Evolutionary conservation across 2,797 vertebrate species (phyloP).

Genomic region (Sternarchorhynchus goeldii): DNA sequence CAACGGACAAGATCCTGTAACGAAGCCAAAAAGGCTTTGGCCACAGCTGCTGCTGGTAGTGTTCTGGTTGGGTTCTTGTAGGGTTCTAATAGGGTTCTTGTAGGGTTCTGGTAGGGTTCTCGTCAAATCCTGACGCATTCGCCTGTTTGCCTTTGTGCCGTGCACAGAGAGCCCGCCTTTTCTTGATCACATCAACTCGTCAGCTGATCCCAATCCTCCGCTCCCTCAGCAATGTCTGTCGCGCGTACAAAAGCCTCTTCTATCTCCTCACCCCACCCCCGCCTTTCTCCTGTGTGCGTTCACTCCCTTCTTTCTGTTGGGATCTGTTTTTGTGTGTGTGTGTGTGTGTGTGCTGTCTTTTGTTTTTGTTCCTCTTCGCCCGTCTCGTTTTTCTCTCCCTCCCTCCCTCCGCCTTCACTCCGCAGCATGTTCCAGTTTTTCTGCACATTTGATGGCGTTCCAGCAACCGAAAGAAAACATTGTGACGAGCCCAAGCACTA

Average conservation of each 20-base stretch:
- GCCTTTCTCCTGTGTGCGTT: slow-evolving; percentile 5
- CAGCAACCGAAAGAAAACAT: slow-evolving; percentile 67
- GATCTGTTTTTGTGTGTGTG: slow-evolving; percentile 38
- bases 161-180: slow-evolving; percentile 36
- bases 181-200: slow-evolving; percentile 53
- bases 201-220: slow-evolving; percentile 60
- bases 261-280: slow-evolving; percentile 16
- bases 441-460: slow-evolving; percentile 67
- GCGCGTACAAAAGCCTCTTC: slow-evolving; percentile 49
- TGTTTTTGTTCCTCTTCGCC: slow-evolving; percentile 46
- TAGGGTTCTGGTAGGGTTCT: slow-evolving; percentile 14
- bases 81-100: neutral
- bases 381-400: slow-evolving; percentile 44
- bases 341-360: slow-evolving; percentile 8
- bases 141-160: slow-evolving; percentile 38
- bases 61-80: neutral
- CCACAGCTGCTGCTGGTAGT: slow-evolving; percentile 26
- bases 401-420: slow-evolving; percentile 19
- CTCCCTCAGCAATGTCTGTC: slow-evolving; percentile 52
- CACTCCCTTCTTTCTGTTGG: slow-evolving; percentile 35
- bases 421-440: slow-evolving; percentile 53
- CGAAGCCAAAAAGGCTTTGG: slow-evolving; percentile 13
- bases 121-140: slow-evolving; percentile 25
- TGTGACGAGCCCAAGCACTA: slow-evolving; percentile 61
- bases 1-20: slow-evolving; percentile 10